Evolutionary conservation across 2,113 vertebrate species (phyloP), one percentile per base, ranked within the genome.

Genomic region (Varanus komodoensis): DNA sequence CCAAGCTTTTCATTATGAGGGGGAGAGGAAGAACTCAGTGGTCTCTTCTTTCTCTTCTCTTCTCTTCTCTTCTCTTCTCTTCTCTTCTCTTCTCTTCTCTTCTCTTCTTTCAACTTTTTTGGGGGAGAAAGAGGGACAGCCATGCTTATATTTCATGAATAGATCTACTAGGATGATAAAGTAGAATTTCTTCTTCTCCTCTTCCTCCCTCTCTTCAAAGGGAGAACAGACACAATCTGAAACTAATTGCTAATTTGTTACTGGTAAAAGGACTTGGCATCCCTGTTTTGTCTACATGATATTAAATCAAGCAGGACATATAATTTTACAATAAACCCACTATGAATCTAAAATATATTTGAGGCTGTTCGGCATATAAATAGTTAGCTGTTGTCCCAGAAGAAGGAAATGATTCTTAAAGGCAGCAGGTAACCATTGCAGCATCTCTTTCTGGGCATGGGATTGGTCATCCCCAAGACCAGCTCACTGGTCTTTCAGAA

Each of bases 371-470:
- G 90, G 15, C 68, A 94, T 91, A 84, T 2, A 54, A 93, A 84
- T 93, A 93, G 14, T 84, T 27, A 84, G 88, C 77, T 89, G 87
- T 8, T 78, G 44, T 87, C 89, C 91, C 2, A 93, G 82, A 93
- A 82, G 88, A 91, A 93, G 94, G 92, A 93, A 50, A 92, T 54
- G 4, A 25, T 83, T 90, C 92, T 84, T 89, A 90, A 85, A 88
- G 0, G 77, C 90, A 19, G 44, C 93, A 87, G 87, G 84, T 74
- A 78, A 73, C 61, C 8, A 88, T 82, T 54, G 6, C 87, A 89
- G 54, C 48, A 77, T 50, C 73, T 54, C 54, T 93, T 94, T 69
- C 32, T 88, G 90, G 73, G 68, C 80, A 80, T 7, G 82, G 95
- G 93, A 94, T 91, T 69, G 8, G 1, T 19, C 8, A 1, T 4